Evolutionary conservation across 2,797 vertebrate genomes (phyloP).

Genomic region (Rallus crepitans): DNA sequence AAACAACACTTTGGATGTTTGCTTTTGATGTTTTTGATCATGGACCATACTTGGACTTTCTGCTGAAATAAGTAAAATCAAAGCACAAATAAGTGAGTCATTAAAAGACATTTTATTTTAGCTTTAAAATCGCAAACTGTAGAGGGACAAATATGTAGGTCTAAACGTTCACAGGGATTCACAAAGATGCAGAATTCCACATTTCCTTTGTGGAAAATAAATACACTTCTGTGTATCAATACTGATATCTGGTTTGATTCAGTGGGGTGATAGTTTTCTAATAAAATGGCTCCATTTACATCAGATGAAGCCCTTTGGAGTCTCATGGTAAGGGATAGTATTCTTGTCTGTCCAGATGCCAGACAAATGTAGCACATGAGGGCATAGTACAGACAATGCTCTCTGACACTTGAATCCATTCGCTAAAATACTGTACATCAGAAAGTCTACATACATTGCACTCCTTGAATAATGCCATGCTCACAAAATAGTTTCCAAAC

Average conservation of each 20-base stretch:
- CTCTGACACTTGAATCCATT: constrained; percentile 41
- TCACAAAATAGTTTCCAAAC: constrained; percentile 46
- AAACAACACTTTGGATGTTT: neutral
- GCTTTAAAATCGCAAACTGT: neutral
- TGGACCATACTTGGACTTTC: neutral
- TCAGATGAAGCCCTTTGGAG: constrained; percentile 40
- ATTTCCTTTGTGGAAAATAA: constrained; percentile 40
- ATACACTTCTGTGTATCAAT: constrained; percentile 8
- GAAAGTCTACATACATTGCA: neutral
- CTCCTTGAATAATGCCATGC: neutral
- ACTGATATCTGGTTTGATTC: constrained; percentile 27
- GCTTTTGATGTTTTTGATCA: neutral
- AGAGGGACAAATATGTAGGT: neutral
- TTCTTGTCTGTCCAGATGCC: constrained; percentile 35
- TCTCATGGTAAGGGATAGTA: neutral
- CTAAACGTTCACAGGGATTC: neutral
- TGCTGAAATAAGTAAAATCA: constrained; percentile 2
- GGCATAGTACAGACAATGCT: constrained; percentile 30
- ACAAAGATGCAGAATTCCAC: neutral
- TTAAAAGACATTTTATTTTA: neutral
- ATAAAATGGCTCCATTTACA: constrained; percentile 46
- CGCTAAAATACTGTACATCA: constrained; percentile 37
- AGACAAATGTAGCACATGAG: constrained; percentile 24
- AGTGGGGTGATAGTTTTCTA: constrained; percentile 22
- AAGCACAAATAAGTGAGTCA: neutral